Evolutionary conservation across 2,888 invertebrate species (phyloP), one percentile per base, ranked within the genome.

Genomic region (Cantharis rufa): DNA sequence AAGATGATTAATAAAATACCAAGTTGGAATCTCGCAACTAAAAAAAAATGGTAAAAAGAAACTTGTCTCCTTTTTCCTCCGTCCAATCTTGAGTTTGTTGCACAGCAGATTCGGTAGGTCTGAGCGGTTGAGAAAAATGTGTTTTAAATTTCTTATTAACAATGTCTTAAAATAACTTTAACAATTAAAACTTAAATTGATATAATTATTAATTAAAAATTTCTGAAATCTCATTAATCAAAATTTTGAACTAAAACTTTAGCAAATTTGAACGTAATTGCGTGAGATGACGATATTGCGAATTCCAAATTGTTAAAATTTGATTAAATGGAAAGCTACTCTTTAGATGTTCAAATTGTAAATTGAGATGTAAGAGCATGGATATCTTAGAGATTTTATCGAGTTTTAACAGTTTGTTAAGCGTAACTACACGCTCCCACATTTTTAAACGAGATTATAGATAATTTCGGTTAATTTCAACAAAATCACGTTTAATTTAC

Each of bases 381-480:
- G 63, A 63, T 70, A 75, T 75, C 75, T 70, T 75, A 74, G 62
- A 21, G 78, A 74, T 72, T 75, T 78, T 75, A 78, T 78, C 78
- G 72, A 75, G 72, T 75, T 72, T 74, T 77, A 71, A 74, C 68
- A 28, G 74, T 77, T 69, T 69, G 71, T 71, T 74, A 77, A 71
- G 69, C 69, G 21, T 16, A 27, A 72, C 71, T 77, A 71, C 77
- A 77, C 74, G 77, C 66, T 74, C 69, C 62, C 61, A 69, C 77
- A 77, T 74, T 77, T 77, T 72, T 48, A 32, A 27, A 64, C 62
- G 69, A 77, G 74, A 74, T 77, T 77, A 77, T n/a, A 21, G 64
- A 66, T 21, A 24, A 24, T 66, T 63, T 66, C n/a, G 64, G 21
- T 66, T 66, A 66, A 66, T 21, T 48, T 48, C 5, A 48, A n/a